A percentile compares a stretch with the other conserved stretches of the same genome.
phyloP scores from a whole-genome alignment of 2,113 vertebrate species.

The Ictalurus furcatus region DNA sequence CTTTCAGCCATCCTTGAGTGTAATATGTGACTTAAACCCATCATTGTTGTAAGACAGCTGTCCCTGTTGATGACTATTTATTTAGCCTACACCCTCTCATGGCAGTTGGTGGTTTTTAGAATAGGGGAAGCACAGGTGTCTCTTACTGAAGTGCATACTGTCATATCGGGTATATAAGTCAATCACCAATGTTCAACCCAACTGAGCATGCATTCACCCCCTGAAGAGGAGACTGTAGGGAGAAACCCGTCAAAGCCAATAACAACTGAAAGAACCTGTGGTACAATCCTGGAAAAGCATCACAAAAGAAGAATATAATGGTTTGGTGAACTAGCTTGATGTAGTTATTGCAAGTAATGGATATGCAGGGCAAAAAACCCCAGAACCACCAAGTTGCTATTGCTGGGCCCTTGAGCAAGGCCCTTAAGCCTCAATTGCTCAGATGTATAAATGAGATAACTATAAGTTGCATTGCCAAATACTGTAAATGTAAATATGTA shows the following conservation, averaged over 20 bases:
- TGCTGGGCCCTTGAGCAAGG: no score
- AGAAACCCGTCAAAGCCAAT: neutral
- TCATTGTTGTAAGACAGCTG: neutral
- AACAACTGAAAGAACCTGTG: neutral
- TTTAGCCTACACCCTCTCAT: neutral
- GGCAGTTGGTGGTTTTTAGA: neutral
- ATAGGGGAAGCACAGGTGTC: neutral
- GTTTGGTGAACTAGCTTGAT: neutral
- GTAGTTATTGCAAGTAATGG: neutral
- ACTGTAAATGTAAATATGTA: no score
- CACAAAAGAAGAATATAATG: neutral
- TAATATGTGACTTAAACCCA: neutral
- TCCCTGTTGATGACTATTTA: neutral
- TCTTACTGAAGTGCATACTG: neutral
- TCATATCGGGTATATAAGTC: neutral
- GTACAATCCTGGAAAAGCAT: neutral
- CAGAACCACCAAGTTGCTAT: no score
- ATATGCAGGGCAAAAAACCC: no score
- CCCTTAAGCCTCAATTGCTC: no score
- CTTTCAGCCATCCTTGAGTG: neutral
- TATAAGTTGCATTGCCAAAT: no score
- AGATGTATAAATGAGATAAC: no score
- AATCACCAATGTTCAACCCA: neutral
- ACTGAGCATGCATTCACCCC: neutral
- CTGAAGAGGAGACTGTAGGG: neutral